Base-by-base conservation (phyloP, 1,140 invertebrate genomes). In the Bombus haemorrhoidalis region DNA sequence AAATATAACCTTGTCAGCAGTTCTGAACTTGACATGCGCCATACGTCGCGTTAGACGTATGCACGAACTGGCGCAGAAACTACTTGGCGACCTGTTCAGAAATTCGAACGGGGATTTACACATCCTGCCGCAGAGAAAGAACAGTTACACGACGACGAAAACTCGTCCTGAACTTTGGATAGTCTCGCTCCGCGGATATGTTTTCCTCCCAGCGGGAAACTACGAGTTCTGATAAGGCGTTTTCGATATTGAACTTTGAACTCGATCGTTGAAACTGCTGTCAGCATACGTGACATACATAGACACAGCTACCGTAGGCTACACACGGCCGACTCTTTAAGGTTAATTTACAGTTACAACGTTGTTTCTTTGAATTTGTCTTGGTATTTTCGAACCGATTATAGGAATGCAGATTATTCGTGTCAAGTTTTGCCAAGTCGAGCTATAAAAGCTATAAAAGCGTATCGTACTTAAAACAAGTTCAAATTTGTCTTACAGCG, bases 1-100 rank as follows among this genome's bases (percentile, higher is more conserved):
- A 53, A 80, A 79, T 79, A 34, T 66, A 79, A 79, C 37, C n/a
- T 32, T 47, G n/a, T 37, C 62, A 5, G 32, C 22, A 34, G 34
- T 43, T 59, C 41, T 37, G 28, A 69, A 28, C 76, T 78, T 34
- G 62, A 47, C 13, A 13, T 13, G 76, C 32, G 39, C 57, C 59
- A 62, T 62, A 66, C 12, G 41, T 12, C 39, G 76, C 43, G 32
- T 34, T 62, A n/a, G 41, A 41, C 53, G 34, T 81, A 69, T 53
- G 66, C 43, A 39, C 15, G 3, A 71, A 18, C 41, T 28, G 34
- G 12, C 25, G 78, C 39, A 81, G 37, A 71, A 47, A 43, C n/a
- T 53, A 71, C 18, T 81, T 25, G 34, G 34, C 43, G 34, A 81
- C 15, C 34, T 53, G 66, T 71, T 69, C 32, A 53, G 9, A 28